Evolutionary conservation across 2,113 vertebrate species (phyloP), one percentile per base, ranked within the genome.

Genomic region (Caretta caretta): DNA sequence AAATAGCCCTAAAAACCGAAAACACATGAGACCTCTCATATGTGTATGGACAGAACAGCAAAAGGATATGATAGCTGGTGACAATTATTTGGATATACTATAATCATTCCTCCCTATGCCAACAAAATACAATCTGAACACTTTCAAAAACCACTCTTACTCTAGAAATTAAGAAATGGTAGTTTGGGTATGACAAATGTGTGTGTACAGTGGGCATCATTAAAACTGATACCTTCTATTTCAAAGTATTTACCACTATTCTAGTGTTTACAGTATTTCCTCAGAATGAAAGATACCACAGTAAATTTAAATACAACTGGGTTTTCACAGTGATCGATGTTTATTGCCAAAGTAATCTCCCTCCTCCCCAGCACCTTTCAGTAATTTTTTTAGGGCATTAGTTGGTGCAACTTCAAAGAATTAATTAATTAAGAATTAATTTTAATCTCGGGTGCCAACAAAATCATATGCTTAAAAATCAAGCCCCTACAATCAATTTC

Each of bases 271-370:
- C 42, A 46, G 42, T 76, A 76, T 76, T 48, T 11, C 25, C 75
- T 25, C 24, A 54, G 6, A 0, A 86, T 31, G 83, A 93, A 96
- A 94, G 92, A 50, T 27, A 92, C 31, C 0, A 0, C n/a, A 83
- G 50, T 49, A 69, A 78, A 16, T 83, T 86, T 90, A 50, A 93
- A 29, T 49, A 83, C 38, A 83, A 88, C 20, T 0, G 0, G 0
- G 48, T 86, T 54, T 54, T 53, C 25, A 88, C 87, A 89, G 83
- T 87, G 89, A 91, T 96, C 53, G 65, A 82, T 93, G 83, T 92
- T 85, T 88, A 87, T 42, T 83, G 79, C 84, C 81, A 48, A 94
- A 94, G 72, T 76, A 95, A 93, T 91, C 90, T 90, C 88, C 86
- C 78, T 92, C 16, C 92, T 90, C 57, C 42, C 90, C 92, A 92